These are phyloP conservation scores for Vanessa tameamea DNA, from an alignment of 1,140 invertebrate genomes.

Conservation along the genomic window DNA sequence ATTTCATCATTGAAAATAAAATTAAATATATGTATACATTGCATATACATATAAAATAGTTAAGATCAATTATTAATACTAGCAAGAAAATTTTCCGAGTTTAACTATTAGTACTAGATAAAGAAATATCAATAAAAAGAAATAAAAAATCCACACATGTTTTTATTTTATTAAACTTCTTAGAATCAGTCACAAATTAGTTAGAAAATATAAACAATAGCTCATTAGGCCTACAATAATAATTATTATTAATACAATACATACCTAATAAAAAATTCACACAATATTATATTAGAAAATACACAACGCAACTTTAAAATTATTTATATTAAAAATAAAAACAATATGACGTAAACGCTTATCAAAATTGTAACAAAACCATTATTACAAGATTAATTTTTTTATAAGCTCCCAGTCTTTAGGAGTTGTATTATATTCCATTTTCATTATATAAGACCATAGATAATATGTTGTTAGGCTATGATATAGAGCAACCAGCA, in stretches of 20 bases:
- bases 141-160: background rate
- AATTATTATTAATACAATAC: background rate
- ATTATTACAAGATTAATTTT: too few species aligned
- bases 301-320: background rate
- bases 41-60: too few species aligned
- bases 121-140: background rate
- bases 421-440: too few species aligned
- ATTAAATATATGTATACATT: too few species aligned
- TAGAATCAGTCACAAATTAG: constrained; percentile 19
- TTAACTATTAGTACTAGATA: too few species aligned
- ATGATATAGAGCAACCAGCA: too few species aligned
- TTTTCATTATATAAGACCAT: too few species aligned
- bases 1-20: too few species aligned
- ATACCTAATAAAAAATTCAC: background rate
- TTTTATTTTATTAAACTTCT: constrained; percentile 19
- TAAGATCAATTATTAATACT: too few species aligned
- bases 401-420: too few species aligned
- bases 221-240: constrained; percentile 11
- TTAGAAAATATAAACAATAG: constrained; percentile 16
- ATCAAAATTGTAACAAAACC: background rate
- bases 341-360: constrained; percentile 1
- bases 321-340: background rate
- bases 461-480: too few species aligned
- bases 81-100: too few species aligned
- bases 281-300: constrained; percentile 4